Conservation (phyloP, 1,140 invertebrate species). For the Archivesica marissinica region DNA sequence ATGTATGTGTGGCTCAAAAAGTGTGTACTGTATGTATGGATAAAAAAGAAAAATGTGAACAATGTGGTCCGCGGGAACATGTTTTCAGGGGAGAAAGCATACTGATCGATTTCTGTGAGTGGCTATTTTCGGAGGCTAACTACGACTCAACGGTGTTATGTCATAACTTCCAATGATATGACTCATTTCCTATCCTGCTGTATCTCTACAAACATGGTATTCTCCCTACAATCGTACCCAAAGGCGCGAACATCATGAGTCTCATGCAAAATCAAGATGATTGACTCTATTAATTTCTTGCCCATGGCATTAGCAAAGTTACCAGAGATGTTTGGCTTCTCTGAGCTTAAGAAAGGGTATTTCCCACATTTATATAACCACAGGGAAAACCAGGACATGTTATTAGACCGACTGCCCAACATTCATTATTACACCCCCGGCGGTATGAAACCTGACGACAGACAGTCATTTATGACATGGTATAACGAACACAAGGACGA, state of each 20-base stretch:
- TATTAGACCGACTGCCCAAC: conserved; percentile 1
- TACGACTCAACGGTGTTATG: background rate
- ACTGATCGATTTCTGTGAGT: conserved; percentile 52
- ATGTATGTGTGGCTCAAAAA: conserved; percentile 6
- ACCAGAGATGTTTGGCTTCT: conserved; percentile 36
- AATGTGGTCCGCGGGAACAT: background rate
- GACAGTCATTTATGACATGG: conserved; percentile 44
- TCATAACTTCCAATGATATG: conserved; percentile 43
- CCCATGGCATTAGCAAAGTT: conserved; percentile 25
- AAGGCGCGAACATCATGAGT: background rate
- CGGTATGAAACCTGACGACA: conserved; percentile 12
- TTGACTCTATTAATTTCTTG: conserved; percentile 28
- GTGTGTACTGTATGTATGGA: conserved; percentile 34
- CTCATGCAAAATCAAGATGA: conserved; percentile 9
- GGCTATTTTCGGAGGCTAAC: conserved; percentile 20
- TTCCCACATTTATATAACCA: conserved; percentile 53
- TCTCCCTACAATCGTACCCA: background rate
- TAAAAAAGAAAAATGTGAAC: background rate
- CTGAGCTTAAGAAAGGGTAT: conserved; percentile 47
- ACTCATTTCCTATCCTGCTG: conserved; percentile 49
- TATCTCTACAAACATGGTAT: background rate
- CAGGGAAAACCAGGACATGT: background rate
- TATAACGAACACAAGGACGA: conserved; percentile 30
- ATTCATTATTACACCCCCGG: conserved; percentile 4
- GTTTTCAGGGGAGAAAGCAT: conserved; percentile 39